Evolutionary conservation across 2,888 invertebrate species (phyloP), one percentile per base, ranked within the genome.

Genomic region (Alitta virens): DNA sequence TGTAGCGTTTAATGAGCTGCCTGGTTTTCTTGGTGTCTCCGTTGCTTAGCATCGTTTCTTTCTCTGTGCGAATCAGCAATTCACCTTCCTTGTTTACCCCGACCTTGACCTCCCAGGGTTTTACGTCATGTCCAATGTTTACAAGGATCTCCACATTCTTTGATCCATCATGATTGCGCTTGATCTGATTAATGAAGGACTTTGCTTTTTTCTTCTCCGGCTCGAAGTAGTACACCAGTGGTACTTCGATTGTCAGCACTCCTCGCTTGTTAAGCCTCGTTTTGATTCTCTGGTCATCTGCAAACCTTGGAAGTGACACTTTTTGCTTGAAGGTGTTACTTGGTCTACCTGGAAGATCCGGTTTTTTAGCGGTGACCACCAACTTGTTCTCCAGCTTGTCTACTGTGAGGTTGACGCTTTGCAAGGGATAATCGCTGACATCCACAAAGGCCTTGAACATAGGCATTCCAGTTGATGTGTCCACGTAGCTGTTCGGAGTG

Each of bases 191-290:
- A 2, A 67, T 62, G 27, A 67, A 67, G n/a, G 67, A 67, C 52
- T 62, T 58, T 25, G 63, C 55, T 14, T 62, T n/a, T 24, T 38
- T 52, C 23, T 60, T 56, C 24, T 61, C 53, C 50, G 49, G 56
- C 9, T 66, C 63, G 55, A 71, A 71, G 42, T 71, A 66, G 57
- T 65, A 71, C 40, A 71, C 46, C n/a, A 71, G 65, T 7, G 71
- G 71, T 9, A 71, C 66, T 42, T 68, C 68, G 9, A 70, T 56
- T 25, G 63, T 66, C 12, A 70, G 60, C 18, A 65, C 53, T 0
- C 71, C 71, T 7, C 60, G 59, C 23, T 53, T 54, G 60, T 60
- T 65, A 46, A 71, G 43, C 12, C 53, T 40, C 12, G 65, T 63
- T 16, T 57, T 49, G 52, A 71, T 52, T 18, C 51, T 42, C 16